These are phyloP conservation scores for Maniola jurtina DNA, from an alignment of 1,140 invertebrate genomes.

Conservation along the genomic window DNA sequence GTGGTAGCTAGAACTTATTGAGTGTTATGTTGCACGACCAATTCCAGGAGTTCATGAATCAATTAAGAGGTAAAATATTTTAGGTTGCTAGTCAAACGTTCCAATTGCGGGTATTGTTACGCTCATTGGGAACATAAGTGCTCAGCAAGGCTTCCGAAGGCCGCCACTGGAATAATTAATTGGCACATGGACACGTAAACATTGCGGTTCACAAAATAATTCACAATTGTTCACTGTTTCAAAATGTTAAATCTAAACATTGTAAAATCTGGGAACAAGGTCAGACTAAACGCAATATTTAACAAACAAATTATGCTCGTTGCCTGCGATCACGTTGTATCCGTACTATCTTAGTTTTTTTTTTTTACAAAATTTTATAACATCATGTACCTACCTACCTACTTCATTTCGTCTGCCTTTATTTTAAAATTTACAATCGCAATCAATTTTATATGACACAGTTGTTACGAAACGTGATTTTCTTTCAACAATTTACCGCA, in stretches of 20 bases:
- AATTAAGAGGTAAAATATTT: conserved; percentile 6
- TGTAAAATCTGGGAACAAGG: conserved; percentile 54
- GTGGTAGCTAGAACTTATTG: neutral
- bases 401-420: neutral
- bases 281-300: conserved; percentile 41
- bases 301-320: conserved; percentile 39
- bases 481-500: too few species aligned
- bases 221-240: conserved; percentile 53
- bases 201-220: conserved; percentile 53
- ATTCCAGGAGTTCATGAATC: conserved; percentile 3
- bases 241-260: conserved; percentile 54
- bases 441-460: too few species aligned
- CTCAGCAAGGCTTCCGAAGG: conserved; percentile 38
- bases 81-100: conserved; percentile 2
- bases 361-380: too few species aligned
- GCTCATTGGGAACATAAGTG: conserved; percentile 5
- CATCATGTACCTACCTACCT: too few species aligned
- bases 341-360: too few species aligned
- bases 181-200: conserved; percentile 60
- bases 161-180: conserved; percentile 41
- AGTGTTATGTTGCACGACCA: neutral
- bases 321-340: neutral
- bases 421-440: neutral
- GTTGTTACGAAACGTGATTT: too few species aligned
- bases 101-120: conserved; percentile 6